Evolutionary conservation across 2,888 invertebrate genomes (phyloP).

Genomic region (Sesia apiformis): DNA sequence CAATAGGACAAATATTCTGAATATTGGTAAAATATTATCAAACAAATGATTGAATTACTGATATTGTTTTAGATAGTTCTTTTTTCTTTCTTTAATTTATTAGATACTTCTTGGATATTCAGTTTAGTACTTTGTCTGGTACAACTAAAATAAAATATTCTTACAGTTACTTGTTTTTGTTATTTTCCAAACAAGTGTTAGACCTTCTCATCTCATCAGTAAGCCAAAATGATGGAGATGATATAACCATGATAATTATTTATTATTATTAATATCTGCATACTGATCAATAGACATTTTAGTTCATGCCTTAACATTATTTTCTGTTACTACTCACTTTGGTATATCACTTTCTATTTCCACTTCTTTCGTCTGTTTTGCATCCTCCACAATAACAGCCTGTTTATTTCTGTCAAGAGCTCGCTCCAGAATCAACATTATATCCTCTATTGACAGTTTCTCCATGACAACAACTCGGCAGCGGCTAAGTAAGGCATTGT

Average conservation of each 20-base stretch:
- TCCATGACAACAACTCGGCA: conserved; percentile 84
- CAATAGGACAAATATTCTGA: no score
- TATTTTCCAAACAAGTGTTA: no score
- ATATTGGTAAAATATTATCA: no score
- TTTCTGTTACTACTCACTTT: conserved; percentile 19
- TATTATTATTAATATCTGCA: not conserved
- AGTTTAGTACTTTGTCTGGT: no score
- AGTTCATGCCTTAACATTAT: no score
- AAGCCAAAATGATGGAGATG: not conserved
- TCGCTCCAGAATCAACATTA: conserved; percentile 76
- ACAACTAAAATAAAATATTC: no score
- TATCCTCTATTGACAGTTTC: conserved; percentile 76
- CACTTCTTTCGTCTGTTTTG: conserved; percentile 15
- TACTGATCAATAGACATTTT: no score
- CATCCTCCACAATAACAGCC: conserved; percentile 31
- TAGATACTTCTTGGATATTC: no score
- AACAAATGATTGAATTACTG: no score
- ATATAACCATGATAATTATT: not conserved
- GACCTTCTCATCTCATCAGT: not conserved
- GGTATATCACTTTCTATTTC: conserved; percentile 18
- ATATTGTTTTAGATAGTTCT: no score
- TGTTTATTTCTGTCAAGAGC: conserved; percentile 57
- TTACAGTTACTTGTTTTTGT: no score
- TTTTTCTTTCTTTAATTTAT: no score
- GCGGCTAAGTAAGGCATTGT: conserved; percentile 84